Conservation (phyloP, 2,888 invertebrate genomes). For the Drosophila algonquin region DNA sequence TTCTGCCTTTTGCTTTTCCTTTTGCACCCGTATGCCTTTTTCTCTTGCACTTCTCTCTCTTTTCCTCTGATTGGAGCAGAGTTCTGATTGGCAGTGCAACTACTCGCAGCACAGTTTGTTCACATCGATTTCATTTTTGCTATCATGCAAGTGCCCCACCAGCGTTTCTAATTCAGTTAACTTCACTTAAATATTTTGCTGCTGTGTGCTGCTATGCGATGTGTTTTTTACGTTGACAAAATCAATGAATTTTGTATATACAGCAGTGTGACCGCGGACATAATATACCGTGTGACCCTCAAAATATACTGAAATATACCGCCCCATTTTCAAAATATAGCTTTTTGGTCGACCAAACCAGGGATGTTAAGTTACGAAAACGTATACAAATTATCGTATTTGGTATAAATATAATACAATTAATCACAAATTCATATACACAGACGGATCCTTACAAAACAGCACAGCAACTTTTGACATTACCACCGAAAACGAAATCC, state of each 20-base stretch:
- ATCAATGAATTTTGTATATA: conserved; percentile 83
- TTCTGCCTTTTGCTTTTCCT: conserved; percentile 30
- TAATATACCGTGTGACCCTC: neutral
- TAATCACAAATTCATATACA: too few relatives aligned
- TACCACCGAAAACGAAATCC: too few relatives aligned
- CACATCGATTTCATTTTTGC: conserved; percentile 37
- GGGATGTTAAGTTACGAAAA: too few relatives aligned
- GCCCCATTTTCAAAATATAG: too few relatives aligned
- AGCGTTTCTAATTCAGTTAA: conserved; percentile 54
- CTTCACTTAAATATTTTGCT: conserved; percentile 55
- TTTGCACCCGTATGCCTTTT: conserved; percentile 36
- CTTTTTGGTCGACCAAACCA: too few relatives aligned
- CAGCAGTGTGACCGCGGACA: conserved; percentile 46
- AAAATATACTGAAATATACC: neutral
- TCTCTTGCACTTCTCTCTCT: conserved; percentile 11
- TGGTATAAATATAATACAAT: too few relatives aligned
- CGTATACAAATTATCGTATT: too few relatives aligned
- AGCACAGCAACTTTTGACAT: too few relatives aligned
- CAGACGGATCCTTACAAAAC: too few relatives aligned
- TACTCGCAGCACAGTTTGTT: conserved; percentile 24
- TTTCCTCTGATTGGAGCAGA: conserved; percentile 42
- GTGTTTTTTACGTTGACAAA: conserved; percentile 75
- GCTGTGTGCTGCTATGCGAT: conserved; percentile 61
- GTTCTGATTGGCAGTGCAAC: conserved; percentile 48
- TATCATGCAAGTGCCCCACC: conserved; percentile 35